Base-by-base conservation (phyloP, 2,888 invertebrate genomes). In the Biston stratarius region DNA sequence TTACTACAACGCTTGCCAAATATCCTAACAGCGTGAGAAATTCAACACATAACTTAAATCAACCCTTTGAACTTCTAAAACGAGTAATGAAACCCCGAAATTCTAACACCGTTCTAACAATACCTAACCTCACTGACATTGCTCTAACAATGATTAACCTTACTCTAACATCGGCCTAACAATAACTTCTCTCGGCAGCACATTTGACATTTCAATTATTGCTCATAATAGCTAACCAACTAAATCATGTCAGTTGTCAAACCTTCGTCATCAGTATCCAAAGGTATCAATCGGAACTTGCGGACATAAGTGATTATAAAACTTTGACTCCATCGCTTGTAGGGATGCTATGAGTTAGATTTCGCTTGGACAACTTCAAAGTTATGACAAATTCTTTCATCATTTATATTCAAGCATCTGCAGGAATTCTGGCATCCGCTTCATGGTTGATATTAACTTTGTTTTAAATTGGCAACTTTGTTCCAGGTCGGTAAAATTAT, bases 211-310 rank as follows among this genome's bases (percentile, higher is more conserved):
- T 59, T 60, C 53, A 53, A 61, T 56, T 36, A 61, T 53, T 48
- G n/a, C 10, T 52, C 33, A 58, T 33, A 49, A 49, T 33, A 53
- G 14, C 11, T 24, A 7, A 15, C 48, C 59, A 55, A 49, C 48
- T 53, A 48, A 65, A 15, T 42, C n/a, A 14, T n/a, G 44, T 33
- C 49, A 38, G 44, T 38, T 61, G 77, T 80, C 80, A 74, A 68
- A 82, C 82, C 82, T 71, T 79, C 81, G 79, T 82, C 82, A 82
- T 66, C 61, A 36, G 56, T 74, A 77, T 80, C 79, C 64, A 63
- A 71, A 72, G 71, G 72, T 77, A 81, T 80, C 77, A 75, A 82
- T 78, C 78, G 73, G 74, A 68, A 80, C 72, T 79, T 64, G 56
- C 64, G 67, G 71, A 76, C 74, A 74, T n/a, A 42, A 72, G 75